A percentile compares a stretch with the other conserved stretches of the same genome.
Conservation (phyloP, 2,888 invertebrate species). For the Phengaris alcon region DNA sequence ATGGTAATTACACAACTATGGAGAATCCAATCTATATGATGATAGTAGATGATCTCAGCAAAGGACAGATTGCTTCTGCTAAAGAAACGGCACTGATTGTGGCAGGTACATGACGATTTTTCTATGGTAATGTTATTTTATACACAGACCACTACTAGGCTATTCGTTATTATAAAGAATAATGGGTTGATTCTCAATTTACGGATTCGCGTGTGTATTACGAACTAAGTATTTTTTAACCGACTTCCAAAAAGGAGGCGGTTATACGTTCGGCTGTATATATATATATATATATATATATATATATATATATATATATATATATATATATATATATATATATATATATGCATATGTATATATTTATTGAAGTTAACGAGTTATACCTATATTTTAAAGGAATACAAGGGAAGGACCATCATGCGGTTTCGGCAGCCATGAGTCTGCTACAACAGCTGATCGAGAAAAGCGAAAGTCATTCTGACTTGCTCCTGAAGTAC, state of each 20-base stretch:
- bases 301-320: too few species aligned
- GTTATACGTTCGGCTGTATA: too few species aligned
- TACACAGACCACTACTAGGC: too few species aligned
- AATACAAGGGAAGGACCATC: constrained; percentile 70
- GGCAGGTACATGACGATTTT: constrained; percentile 50
- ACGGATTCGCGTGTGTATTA: too few species aligned
- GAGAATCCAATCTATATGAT: constrained; percentile 72
- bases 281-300: too few species aligned
- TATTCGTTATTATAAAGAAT: too few species aligned
- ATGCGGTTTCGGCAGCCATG: constrained; percentile 68
- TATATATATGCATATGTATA: too few species aligned
- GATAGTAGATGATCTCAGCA: constrained; percentile 68
- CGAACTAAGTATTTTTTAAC: too few species aligned
- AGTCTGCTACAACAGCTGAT: constrained; percentile 66
- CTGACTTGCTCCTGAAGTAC: constrained; percentile 59
- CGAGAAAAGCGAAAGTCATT: constrained; percentile 59
- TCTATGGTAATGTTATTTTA: constrained; percentile 21
- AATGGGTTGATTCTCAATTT: too few species aligned
- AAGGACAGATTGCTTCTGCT: constrained; percentile 64
- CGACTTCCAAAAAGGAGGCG: too few species aligned
- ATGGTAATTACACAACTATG: constrained; percentile 66
- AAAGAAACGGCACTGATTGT: constrained; percentile 69
- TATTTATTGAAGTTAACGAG: too few species aligned
- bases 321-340: too few species aligned
- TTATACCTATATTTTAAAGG: constrained; percentile 45